Evolutionary conservation across 1,140 invertebrate species (phyloP), one percentile per base, ranked within the genome.

Genomic region (Parapsyche elsis): DNA sequence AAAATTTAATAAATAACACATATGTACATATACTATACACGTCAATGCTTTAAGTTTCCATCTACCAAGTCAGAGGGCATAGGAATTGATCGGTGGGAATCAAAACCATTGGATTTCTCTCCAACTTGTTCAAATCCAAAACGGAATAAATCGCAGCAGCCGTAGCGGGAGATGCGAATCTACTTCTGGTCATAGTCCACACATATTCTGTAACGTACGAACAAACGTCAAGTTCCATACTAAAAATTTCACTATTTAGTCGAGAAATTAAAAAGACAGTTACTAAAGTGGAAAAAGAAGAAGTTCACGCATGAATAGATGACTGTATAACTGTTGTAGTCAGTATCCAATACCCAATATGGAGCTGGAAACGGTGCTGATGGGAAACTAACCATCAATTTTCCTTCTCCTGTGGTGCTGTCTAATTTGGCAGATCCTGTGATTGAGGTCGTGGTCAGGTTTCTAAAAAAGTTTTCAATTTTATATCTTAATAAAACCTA

Each of bases 251-350:
- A 61, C 5, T 53, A 53, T n/a, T n/a, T 53, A 14, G 12, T 5
- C 16, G 12, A 67, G 26, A 14, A 30, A 71, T 12, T 30, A 24
- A 14, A 71, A 30, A 14, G 9, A 74, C 21, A 10, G 5, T 1
- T 74, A 74, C 71, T 74, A 10, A 19, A 4, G 19, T 74, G 71
- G 12, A 16, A 46, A 2, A 74, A 45, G 71, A 74, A 46, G n/a
- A 91, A 88, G 79, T 91, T 89, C 7, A 85, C 87, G 84, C 93
- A 94, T 71, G 91, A 92, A 91, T 91, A 93, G 5, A 93, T 89
- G 5, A 94, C 90, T 14, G 92, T 86, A 83, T 90, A 93, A n/a
- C 86, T 89, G 10, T 88, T 87, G 83, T 94, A 94, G 84, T 94
- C 92, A 0, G 92, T 93, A 19, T 92, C 91, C 9, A 94, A 80